A percentile compares a stretch with the other conserved stretches of the same genome.
These are phyloP conservation scores for Drosophila quadrilineata DNA, from an alignment of 1,140 invertebrate genomes.

Conservation along the genomic window DNA sequence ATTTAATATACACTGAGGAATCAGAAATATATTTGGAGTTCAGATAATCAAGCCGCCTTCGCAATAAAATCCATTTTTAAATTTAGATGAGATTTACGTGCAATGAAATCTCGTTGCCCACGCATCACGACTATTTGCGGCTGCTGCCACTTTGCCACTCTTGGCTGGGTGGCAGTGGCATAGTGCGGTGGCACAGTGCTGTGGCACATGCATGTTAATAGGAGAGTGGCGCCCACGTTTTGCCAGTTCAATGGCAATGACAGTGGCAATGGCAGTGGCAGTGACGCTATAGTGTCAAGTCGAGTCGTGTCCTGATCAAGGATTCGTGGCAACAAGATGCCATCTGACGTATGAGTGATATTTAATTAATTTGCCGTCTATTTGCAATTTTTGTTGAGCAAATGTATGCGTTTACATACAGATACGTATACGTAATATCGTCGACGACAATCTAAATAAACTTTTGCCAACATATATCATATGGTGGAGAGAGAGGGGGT, in stretches of 20 bases:
- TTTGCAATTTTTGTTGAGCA: slow-evolving; percentile 25
- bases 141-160: no score
- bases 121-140: neutral
- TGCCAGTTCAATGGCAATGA: neutral
- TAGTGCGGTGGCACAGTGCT: slow-evolving; percentile 10
- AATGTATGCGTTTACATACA: slow-evolving; percentile 17
- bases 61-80: no score
- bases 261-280: no score
- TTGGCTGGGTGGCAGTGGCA: no score
- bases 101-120: slow-evolving; percentile 3
- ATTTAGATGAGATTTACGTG: no score
- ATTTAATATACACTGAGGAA: no score
- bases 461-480: neutral
- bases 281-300: slow-evolving; percentile 9
- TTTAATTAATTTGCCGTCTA: slow-evolving; percentile 49
- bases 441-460: slow-evolving; percentile 21
- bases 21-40: no score
- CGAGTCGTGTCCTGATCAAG: slow-evolving; percentile 5
- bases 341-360: slow-evolving; percentile 44
- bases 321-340: slow-evolving; percentile 5
- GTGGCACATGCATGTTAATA: slow-evolving; percentile 1
- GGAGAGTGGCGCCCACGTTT: neutral
- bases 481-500: neutral
- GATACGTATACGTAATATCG: slow-evolving; percentile 17
- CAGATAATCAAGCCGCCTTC: no score